Evolutionary conservation across 2,797 vertebrate species (phyloP), one percentile per base, ranked within the genome.

Genomic region (Sarcoramphus papa): DNA sequence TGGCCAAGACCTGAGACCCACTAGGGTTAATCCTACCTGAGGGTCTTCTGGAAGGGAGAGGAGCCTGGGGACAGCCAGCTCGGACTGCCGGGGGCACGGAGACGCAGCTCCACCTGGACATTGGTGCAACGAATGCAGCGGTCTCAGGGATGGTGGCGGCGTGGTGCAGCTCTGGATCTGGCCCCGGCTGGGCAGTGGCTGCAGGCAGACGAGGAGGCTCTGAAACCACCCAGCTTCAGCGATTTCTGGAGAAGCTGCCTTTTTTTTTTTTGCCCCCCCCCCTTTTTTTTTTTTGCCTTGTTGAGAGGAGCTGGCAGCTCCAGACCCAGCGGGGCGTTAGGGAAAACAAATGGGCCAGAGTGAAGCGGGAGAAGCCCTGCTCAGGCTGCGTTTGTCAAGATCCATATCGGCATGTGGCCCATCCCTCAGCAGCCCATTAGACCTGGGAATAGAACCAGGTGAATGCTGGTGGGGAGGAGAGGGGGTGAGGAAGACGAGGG

Each of bases 391-490:
- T 56, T 35, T 48, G 35, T 56, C 92, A 33, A 20, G 76, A 27
- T 19, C 47, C 54, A 0, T 14, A 7, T 20, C 3, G 81, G 35
- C 51, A 9, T 1, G 17, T 43, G 76, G 25, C 37, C 41, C 90
- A 67, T 84, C 85, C 85, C 77, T 76, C 80, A 59, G 78, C 74
- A 65, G n/a, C 83, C 76, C 30, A 0, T 53, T 7, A 60, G 64
- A 45, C 37, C 81, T 14, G 62, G 43, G 43, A 60, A 31, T 5
- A 12, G 56, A 47, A 67, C 2, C 4, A 25, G 31, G 40, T 5
- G 16, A 51, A 1, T 0, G 3, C 4, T 0, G 2, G 62, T 6
- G 13, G 8, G 3, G 54, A 67, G 7, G 31, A 9, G 43, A 15
- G 8, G 9, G 10, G 7, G 5, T 10, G 57, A 47, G 63, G 73